These are phyloP conservation scores for Phaonia tiefii DNA, from an alignment of 2,888 invertebrate genomes.

Conservation along the genomic window DNA sequence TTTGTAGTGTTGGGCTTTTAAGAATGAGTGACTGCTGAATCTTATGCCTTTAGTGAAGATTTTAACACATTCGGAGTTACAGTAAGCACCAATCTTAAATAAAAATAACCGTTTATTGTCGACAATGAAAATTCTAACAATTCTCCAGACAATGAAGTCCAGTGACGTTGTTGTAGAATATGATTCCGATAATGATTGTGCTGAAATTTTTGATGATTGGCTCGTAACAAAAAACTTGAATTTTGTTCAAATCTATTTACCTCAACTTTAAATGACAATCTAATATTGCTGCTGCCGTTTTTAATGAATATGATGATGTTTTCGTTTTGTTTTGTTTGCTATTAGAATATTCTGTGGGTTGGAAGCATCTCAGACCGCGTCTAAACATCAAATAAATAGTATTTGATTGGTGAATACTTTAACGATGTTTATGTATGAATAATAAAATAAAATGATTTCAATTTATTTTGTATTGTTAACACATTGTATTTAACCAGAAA, in stretches of 20 bases:
- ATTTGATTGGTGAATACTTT: constrained; percentile 8
- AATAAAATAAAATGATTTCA: constrained; percentile 28
- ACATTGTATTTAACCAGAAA: neutral
- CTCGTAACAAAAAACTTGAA: constrained; percentile 18
- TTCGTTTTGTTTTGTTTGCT: neutral
- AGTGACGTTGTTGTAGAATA: neutral
- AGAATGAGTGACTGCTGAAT: neutral
- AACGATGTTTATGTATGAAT: constrained; percentile 27
- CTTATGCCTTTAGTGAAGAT: constrained; percentile 46
- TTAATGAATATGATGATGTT: neutral
- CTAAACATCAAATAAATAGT: constrained; percentile 11
- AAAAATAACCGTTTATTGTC: neutral
- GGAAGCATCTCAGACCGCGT: no score
- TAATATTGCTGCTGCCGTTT: neutral
- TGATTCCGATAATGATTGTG: neutral
- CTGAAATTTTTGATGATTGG: neutral
- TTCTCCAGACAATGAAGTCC: neutral
- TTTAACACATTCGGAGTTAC: constrained; percentile 35
- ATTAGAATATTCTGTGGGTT: no score
- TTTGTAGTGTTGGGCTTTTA: neutral
- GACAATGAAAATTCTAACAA: neutral
- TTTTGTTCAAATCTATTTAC: neutral
- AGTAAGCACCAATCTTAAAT: constrained; percentile 6
- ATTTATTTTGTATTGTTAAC: constrained; percentile 34
- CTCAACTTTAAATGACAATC: constrained; percentile 13